phyloP scores from a whole-genome alignment of 2,888 invertebrate species.

The Volucella zonaria region DNA sequence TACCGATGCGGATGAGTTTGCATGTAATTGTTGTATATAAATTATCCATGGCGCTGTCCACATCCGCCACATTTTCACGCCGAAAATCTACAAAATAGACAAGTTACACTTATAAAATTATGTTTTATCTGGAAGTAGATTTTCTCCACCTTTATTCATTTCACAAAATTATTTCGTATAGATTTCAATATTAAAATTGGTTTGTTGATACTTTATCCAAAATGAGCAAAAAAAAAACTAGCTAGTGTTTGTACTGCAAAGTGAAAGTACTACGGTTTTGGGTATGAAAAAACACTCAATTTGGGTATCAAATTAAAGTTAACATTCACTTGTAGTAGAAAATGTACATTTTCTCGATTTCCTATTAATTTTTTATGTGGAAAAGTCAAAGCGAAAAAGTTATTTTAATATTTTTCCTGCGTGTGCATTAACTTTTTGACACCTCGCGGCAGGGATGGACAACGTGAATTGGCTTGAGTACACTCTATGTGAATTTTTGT shows the following conservation, averaged over 20 bases:
- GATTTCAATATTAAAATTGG: background rate
- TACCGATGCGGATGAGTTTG: conserved; percentile 92
- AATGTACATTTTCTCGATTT: background rate
- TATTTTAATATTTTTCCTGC: background rate
- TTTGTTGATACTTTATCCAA: conserved; percentile 7
- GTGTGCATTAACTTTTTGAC: conserved; percentile 29
- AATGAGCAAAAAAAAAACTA: background rate
- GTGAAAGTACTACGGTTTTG: background rate
- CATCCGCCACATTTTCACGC: conserved; percentile 83
- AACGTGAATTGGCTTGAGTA: conserved; percentile 24
- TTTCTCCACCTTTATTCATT: conserved; percentile 27
- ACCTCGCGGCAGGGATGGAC: conserved; percentile 33
- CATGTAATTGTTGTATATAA: conserved; percentile 86
- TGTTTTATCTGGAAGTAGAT: background rate
- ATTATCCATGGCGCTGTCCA: conserved; percentile 81
- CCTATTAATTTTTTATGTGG: conserved; percentile 7
- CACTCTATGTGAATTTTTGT: background rate
- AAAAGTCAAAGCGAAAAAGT: background rate
- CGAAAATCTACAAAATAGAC: conserved; percentile 83
- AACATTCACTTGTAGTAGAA: background rate
- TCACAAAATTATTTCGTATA: background rate
- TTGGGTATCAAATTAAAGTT: background rate
- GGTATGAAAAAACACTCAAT: background rate
- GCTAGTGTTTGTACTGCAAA: conserved; percentile 5
- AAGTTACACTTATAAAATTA: background rate